Evolutionary conservation across 2,797 vertebrate species (phyloP).

Genomic region (Cercopithecus mitis): DNA sequence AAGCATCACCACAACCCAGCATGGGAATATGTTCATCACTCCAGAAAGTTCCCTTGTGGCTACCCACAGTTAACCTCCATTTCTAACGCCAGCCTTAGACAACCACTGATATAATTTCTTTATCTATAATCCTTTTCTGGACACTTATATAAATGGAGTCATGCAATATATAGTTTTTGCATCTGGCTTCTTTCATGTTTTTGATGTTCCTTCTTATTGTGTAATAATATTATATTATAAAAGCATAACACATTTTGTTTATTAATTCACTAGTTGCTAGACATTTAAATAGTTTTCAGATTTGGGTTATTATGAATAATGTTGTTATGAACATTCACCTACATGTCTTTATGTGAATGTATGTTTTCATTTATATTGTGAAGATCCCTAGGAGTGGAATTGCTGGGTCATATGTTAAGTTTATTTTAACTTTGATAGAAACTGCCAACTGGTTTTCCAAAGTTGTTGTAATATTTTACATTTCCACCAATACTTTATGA

Average conservation of each 20-base stretch:
- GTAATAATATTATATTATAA: not conserved
- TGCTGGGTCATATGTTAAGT: not conserved
- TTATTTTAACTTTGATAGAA: constrained; percentile 34
- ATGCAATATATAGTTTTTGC: not conserved
- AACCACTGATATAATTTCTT: not conserved
- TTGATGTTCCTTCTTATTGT: not conserved
- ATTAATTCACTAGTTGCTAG: not conserved
- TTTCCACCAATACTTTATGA: not conserved
- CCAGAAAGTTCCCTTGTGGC: not conserved
- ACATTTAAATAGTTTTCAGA: not conserved
- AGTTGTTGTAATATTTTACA: not conserved
- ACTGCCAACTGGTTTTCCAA: not conserved
- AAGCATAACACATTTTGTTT: not conserved
- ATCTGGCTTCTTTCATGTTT: not conserved
- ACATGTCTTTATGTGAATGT: not conserved
- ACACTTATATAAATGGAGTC: not conserved
- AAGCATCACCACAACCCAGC: not conserved
- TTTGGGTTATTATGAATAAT: not conserved
- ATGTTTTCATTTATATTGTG: not conserved
- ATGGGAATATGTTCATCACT: not conserved
- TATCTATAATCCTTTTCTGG: not conserved
- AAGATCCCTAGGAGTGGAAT: not conserved
- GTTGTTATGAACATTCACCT: not conserved
- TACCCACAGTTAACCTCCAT: not conserved
- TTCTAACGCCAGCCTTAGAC: not conserved